Conservation (phyloP, 2,797 vertebrate species). For the Bradypodion pumilum region DNA sequence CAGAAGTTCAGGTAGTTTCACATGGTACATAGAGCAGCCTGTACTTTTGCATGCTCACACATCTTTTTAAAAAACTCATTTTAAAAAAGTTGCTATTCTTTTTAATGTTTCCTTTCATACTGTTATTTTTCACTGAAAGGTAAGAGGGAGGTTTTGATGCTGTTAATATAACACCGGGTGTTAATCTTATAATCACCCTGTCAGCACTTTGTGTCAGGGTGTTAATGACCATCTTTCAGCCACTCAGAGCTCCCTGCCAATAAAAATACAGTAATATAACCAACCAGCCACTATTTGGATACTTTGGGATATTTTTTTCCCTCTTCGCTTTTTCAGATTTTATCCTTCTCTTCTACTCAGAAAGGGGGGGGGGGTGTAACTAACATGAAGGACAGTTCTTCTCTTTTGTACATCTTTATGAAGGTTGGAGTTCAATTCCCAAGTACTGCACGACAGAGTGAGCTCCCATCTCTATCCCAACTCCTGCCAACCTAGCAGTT, state of each 20-base stretch:
- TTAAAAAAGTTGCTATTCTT: conserved; percentile 45
- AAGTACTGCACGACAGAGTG: too few relatives aligned
- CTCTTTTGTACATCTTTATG: rapidly evolving
- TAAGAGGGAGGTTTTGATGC: conserved; percentile 73
- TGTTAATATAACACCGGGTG: conserved; percentile 72
- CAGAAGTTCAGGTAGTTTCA: background rate
- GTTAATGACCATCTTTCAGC: conserved; percentile 82
- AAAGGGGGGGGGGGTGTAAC: conserved; percentile 33
- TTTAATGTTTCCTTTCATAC: conserved; percentile 53
- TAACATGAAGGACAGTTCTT: conserved; percentile 45
- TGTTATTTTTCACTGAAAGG: conserved; percentile 74
- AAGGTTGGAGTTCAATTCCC: too few relatives aligned
- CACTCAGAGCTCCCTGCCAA: conserved; percentile 73
- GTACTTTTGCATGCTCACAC: background rate
- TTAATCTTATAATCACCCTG: conserved; percentile 81
- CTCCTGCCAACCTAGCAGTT: too few relatives aligned
- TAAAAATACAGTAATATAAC: conserved; percentile 70
- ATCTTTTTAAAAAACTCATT: conserved; percentile 6
- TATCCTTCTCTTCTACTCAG: background rate
- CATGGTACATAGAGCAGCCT: background rate
- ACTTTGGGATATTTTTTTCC: conserved; percentile 47
- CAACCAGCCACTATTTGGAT: conserved; percentile 66
- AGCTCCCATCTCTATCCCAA: too few relatives aligned
- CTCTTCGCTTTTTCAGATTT: background rate
- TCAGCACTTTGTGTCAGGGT: conserved; percentile 76